Conservation (phyloP, 2,888 invertebrate species). For the Mycalesis mineus region DNA sequence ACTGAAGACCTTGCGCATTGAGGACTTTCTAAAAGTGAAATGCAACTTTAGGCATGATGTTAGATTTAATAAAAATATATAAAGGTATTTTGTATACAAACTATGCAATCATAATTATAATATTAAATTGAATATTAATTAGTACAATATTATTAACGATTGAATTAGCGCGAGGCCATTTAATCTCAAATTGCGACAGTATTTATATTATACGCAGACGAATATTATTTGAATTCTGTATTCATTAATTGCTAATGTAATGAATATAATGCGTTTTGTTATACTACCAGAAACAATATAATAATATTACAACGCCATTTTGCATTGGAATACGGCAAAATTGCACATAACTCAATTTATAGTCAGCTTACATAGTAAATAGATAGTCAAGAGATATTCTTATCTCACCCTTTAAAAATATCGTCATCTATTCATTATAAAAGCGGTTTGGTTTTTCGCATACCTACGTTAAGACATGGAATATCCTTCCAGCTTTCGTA, state of each 20-base stretch:
- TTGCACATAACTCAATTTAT: no score
- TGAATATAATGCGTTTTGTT: not conserved
- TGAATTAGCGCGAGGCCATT: conserved; percentile 18
- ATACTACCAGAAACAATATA: not conserved
- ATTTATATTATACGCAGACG: conserved; percentile 3
- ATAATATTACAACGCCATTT: not conserved
- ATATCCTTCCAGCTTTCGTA: no score
- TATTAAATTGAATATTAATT: conserved; percentile 23
- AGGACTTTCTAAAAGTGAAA: no score
- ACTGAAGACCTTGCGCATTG: no score
- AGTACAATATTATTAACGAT: conserved; percentile 12
- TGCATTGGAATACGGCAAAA: not conserved
- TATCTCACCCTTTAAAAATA: no score
- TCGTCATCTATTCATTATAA: no score
- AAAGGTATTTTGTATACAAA: not conserved
- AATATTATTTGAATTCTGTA: not conserved
- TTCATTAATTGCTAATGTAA: not conserved
- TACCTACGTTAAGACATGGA: no score
- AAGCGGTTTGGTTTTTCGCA: no score
- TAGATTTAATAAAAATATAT: not conserved
- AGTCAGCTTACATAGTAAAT: no score
- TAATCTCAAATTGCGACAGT: conserved; percentile 1
- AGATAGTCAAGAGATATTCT: no score
- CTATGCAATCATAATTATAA: conserved; percentile 11
- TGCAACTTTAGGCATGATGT: no score